Evolutionary conservation across 2,888 invertebrate species (phyloP).

Genomic region (Chalcis sispes): DNA sequence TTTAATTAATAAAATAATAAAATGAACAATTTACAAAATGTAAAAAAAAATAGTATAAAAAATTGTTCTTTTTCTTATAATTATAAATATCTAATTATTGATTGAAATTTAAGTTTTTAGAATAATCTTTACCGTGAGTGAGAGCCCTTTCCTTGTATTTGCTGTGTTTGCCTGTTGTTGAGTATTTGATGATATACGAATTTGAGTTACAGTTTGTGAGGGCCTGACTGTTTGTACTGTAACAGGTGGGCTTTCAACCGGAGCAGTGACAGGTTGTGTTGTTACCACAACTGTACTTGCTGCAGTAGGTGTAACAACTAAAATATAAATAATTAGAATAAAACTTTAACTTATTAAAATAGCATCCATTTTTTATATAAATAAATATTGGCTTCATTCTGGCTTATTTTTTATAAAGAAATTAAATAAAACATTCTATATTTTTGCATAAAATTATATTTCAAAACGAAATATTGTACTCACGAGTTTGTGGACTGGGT

Average conservation of each 20-base stretch:
- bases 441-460: too few relatives aligned
- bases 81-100: slow-evolving; percentile 14
- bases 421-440: neutral
- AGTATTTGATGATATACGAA: slow-evolving; percentile 76
- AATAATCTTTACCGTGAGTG: slow-evolving; percentile 81
- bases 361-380: too few relatives aligned
- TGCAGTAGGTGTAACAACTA: slow-evolving; percentile 68
- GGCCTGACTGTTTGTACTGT: slow-evolving; percentile 73
- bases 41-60: slow-evolving; percentile 28
- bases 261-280: slow-evolving; percentile 67
- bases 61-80: neutral
- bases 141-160: slow-evolving; percentile 81
- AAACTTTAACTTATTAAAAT: too few relatives aligned
- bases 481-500: slow-evolving; percentile 65
- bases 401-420: neutral
- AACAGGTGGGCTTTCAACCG: slow-evolving; percentile 69
- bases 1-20: slow-evolving; percentile 16
- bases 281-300: slow-evolving; percentile 62
- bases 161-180: slow-evolving; percentile 76
- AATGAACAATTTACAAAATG: neutral
- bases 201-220: slow-evolving; percentile 78
- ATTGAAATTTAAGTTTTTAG: neutral
- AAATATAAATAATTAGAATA: neutral
- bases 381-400: too few relatives aligned
- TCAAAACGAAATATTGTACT: slow-evolving; percentile 54